Evolutionary conservation across 1,140 invertebrate genomes (phyloP).

Genomic region (Caenorhabditis tropicalis): DNA sequence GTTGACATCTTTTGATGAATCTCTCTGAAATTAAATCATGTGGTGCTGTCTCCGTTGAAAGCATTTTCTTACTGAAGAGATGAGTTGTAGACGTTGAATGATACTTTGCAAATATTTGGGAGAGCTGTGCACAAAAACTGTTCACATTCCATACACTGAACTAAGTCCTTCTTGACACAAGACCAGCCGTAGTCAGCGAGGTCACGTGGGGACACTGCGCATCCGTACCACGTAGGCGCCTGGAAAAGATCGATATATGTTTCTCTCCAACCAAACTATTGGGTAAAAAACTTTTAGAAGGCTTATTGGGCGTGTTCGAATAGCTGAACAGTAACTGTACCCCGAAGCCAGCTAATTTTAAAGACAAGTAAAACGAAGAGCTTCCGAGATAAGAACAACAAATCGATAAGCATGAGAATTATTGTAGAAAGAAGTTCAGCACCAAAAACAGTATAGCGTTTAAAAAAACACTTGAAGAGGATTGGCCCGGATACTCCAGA

Average conservation of each 20-base stretch:
- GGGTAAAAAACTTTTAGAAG: no score
- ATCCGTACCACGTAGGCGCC: slow-evolving; percentile 29
- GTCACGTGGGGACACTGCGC: slow-evolving; percentile 2
- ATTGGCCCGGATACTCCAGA: no score
- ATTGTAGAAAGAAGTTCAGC: no score
- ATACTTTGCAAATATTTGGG: slow-evolving; percentile 29
- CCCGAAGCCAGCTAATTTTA: no score
- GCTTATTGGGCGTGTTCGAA: no score
- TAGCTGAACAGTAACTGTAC: no score
- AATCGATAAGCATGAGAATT: not conserved
- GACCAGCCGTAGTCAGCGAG: slow-evolving; percentile 7
- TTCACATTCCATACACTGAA: slow-evolving; percentile 11
- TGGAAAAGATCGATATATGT: not conserved
- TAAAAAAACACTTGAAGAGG: no score
- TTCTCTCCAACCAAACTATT: no score
- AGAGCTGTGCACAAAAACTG: not conserved
- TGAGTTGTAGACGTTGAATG: slow-evolving; percentile 35
- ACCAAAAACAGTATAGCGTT: no score
- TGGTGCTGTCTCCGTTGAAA: not conserved
- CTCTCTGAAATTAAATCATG: not conserved
- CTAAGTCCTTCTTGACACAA: slow-evolving; percentile 27
- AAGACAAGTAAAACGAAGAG: no score
- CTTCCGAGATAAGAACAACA: not conserved
- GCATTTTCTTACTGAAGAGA: not conserved
- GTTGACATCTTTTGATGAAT: not conserved